Conservation (phyloP, 35 echinoderm and acorn worm genomes). For the Holothuria glaberrima region DNA sequence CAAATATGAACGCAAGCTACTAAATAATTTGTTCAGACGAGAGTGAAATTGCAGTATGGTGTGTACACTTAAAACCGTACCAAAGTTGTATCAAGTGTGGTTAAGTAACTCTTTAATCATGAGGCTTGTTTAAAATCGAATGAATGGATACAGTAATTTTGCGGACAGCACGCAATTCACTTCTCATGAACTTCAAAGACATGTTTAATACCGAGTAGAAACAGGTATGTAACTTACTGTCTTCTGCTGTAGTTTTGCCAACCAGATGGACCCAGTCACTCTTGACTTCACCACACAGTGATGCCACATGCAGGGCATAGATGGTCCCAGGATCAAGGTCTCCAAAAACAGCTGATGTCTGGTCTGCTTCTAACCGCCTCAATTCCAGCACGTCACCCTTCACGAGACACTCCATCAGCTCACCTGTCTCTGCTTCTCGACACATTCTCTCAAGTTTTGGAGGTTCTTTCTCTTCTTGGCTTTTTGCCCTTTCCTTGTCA, state of each 20-base stretch:
- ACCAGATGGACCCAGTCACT: slow-evolving; percentile 61
- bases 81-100: too few species aligned
- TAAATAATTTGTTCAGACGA: too few species aligned
- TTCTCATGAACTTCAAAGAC: too few species aligned
- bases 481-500: slow-evolving; percentile 6
- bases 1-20: too few species aligned
- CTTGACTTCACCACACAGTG: slow-evolving; percentile 50
- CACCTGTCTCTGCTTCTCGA: slow-evolving; percentile 10
- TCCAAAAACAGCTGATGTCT: slow-evolving; percentile 53
- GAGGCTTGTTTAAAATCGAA: too few species aligned
- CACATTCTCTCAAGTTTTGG: slow-evolving; percentile 9
- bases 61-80: too few species aligned
- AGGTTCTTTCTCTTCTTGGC: background rate
- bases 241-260: slow-evolving; percentile 50
- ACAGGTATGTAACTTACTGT: slow-evolving; percentile 15
- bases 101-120: too few species aligned
- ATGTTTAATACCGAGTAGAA: too few species aligned
- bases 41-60: too few species aligned
- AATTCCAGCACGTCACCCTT: slow-evolving; percentile 35
- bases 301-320: slow-evolving; percentile 59
- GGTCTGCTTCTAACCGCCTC: slow-evolving; percentile 40
- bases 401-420: slow-evolving; percentile 41
- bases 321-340: slow-evolving; percentile 52
- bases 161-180: too few species aligned
- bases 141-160: too few species aligned